These are phyloP conservation scores for Nothocercus nigrocapillus DNA, from an alignment of 2,113 vertebrate species.

Conservation along the genomic window DNA sequence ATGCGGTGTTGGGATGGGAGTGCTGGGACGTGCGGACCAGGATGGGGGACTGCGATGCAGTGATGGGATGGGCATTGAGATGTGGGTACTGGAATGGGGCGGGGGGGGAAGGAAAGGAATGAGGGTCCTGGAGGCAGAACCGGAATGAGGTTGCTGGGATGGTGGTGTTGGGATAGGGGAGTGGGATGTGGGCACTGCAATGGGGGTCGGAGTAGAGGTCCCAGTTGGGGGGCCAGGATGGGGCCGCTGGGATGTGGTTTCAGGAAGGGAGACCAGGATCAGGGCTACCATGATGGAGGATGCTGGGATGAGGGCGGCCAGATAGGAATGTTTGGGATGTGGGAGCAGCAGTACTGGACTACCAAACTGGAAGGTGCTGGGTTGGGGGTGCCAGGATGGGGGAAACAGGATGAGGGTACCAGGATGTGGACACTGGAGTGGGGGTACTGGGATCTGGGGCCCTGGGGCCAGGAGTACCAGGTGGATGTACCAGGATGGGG, in stretches of 20 bases:
- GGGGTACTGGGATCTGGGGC: neutral
- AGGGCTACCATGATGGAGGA: neutral
- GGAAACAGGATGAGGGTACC: too few relatives aligned
- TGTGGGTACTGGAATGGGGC: too few relatives aligned
- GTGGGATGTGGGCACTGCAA: too few relatives aligned
- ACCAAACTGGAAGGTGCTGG: fast-evolving
- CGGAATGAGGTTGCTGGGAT: neutral
- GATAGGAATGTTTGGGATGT: fast-evolving
- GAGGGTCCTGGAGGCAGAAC: too few relatives aligned
- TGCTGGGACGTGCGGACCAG: too few relatives aligned
- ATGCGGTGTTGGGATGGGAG: neutral
- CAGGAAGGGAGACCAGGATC: neutral
- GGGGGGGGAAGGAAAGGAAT: too few relatives aligned
- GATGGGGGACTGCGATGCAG: too few relatives aligned
- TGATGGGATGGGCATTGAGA: fast-evolving
- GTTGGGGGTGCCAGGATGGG: neutral
- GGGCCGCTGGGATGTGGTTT: too few relatives aligned
- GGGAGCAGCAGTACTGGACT: fast-evolving
- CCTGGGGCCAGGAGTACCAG: neutral
- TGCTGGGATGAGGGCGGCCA: fast-evolving
- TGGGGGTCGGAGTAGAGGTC: too few relatives aligned
- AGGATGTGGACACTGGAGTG: too few relatives aligned
- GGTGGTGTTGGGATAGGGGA: too few relatives aligned
- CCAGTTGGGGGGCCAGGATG: too few relatives aligned
- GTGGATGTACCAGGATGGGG: neutral